A percentile compares a stretch with the other conserved stretches of the same genome.
These are phyloP conservation scores for Neosalanx taihuensis DNA, from an alignment of 2,797 vertebrate genomes.

Conservation along the genomic window DNA sequence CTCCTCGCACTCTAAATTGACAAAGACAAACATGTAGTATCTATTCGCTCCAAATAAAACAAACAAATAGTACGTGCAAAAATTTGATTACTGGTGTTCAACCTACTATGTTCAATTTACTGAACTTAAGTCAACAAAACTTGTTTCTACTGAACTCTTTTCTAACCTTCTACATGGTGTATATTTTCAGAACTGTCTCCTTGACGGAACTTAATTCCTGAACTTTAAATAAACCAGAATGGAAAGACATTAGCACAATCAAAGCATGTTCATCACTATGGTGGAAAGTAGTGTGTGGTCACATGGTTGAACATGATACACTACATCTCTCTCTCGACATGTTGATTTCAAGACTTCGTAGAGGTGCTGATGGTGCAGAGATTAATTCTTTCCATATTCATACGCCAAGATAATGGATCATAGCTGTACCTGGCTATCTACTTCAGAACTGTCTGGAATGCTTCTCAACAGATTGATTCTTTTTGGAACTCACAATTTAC, in stretches of 20 bases:
- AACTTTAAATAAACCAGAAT: slow-evolving; percentile 28
- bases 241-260: slow-evolving; percentile 44
- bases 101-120: background rate
- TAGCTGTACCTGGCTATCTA: background rate
- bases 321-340: background rate
- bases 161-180: background rate
- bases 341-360: slow-evolving; percentile 15
- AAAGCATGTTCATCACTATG: slow-evolving; percentile 30
- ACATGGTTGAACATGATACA: slow-evolving; percentile 18
- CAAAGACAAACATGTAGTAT: background rate
- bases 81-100: background rate
- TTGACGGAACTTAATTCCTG: background rate
- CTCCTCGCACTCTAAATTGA: slow-evolving; percentile 70
- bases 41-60: background rate
- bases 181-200: slow-evolving; percentile 8
- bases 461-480: background rate
- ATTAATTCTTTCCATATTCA: background rate
- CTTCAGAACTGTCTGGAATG: background rate
- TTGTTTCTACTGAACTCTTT: slow-evolving; percentile 14
- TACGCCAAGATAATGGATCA: background rate
- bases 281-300: slow-evolving; percentile 17
- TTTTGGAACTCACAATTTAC: no score
- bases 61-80: background rate
- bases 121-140: slow-evolving; percentile 8
- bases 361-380: background rate